Evolutionary conservation across 2,888 invertebrate species (phyloP).

Genomic region (Rhamphomyia laevipes): DNA sequence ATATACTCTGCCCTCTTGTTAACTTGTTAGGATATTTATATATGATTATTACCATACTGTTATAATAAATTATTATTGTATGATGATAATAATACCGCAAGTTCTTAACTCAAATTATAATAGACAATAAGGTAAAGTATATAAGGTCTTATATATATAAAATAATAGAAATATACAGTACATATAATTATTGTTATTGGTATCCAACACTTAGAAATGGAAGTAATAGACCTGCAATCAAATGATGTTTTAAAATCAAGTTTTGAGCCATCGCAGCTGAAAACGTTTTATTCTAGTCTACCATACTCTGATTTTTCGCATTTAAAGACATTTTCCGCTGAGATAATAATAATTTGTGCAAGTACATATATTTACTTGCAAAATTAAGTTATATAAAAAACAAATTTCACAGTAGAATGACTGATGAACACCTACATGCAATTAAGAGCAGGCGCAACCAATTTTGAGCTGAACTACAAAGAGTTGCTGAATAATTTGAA

Average conservation of each 20-base stretch:
- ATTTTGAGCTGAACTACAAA: not conserved
- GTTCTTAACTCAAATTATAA: no score
- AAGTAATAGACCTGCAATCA: not conserved
- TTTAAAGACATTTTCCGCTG: conserved; percentile 1
- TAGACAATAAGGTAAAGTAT: no score
- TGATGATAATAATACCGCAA: no score
- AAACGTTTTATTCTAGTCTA: not conserved
- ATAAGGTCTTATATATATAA: no score
- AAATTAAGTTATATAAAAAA: not conserved
- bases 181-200: not conserved
- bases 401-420: not conserved
- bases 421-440: not conserved
- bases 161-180: no score
- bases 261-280: not conserved
- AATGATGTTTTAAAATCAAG: not conserved
- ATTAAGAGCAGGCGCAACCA: not conserved
- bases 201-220: not conserved
- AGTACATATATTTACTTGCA: not conserved
- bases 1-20: no score
- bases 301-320: not conserved
- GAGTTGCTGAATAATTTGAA: not conserved
- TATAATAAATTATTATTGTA: no score
- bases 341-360: not conserved
- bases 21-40: no score
- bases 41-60: no score